Evolutionary conservation across 2,888 invertebrate species (phyloP), one percentile per base, ranked within the genome.

Genomic region (Netelia fuscicornis): DNA sequence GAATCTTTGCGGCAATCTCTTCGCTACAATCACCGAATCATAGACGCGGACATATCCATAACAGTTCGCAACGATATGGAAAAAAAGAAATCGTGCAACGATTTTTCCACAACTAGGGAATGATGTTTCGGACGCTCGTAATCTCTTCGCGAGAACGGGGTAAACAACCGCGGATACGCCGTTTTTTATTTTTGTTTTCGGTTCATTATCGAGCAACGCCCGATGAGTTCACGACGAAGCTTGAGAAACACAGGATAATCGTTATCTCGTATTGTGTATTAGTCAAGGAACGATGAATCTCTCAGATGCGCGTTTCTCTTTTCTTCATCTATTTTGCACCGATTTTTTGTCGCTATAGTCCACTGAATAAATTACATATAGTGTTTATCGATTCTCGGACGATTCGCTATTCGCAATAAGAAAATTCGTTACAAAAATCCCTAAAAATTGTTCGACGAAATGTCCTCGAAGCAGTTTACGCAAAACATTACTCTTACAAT

Each of bases 401-500:
- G 37, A 68, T 77, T 70, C 58, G 20, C 81, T 86, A 78, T 67
- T 30, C n/a, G 54, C 42, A 81, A 78, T 82, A 80, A 77, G 84
- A 80, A 82, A 70, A 82, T 86, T 84, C 58, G 30, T 76, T 77
- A 71, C 54, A 81, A 82, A 79, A 85, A 75, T 85, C 58, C 54
- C 65, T 79, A 71, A 70, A 67, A 67, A 68, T 44, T 54, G 25
- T 54, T 62, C 64, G 65, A 82, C 13, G 62, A 44, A 23, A 30
- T 13, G 65, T 68, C 68, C 65, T 68, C 37, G 20, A 42, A 81
- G 25, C 30, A 67, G 54, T 42, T 52, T 79, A 67, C 80, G 65
- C 81, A 86, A 82, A 81, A 25, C 78, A 78, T 83, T 79, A 86
- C 78, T 81, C 89, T 90, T 90, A 89, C 88, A 88, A 90, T 90